These are phyloP conservation scores for Siderastrea siderea DNA, from an alignment of 92 coral and sea anemone species.

Conservation along the genomic window DNA sequence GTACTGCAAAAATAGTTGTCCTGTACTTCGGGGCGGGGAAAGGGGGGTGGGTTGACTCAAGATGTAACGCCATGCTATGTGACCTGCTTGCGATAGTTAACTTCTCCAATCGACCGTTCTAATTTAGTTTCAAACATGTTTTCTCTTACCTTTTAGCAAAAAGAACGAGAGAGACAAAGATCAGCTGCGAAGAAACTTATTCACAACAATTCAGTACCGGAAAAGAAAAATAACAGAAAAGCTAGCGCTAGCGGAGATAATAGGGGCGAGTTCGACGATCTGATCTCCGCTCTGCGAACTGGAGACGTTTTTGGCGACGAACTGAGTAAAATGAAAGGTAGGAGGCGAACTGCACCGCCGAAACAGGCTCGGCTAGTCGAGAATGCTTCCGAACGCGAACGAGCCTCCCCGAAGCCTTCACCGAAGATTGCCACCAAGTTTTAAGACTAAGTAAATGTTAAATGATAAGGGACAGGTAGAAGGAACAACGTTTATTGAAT, in stretches of 20 bases:
- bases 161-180: slow-evolving; percentile 97
- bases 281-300: slow-evolving; percentile 97
- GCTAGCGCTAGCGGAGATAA: slow-evolving; percentile 64
- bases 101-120: background rate
- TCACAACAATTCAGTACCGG: slow-evolving; percentile 56
- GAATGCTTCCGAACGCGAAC: slow-evolving; percentile 84
- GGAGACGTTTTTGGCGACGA: slow-evolving; percentile 99
- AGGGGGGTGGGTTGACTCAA: no score
- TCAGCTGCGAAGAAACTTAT: slow-evolving; percentile 90
- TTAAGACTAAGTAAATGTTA: background rate
- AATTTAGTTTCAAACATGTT: background rate
- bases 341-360: slow-evolving; percentile 83
- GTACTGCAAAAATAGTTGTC: no score
- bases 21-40: no score
- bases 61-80: no score
- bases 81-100: no score
- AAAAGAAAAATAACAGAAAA: slow-evolving; percentile 56
- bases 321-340: slow-evolving; percentile 94
- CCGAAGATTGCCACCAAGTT: slow-evolving; percentile 30
- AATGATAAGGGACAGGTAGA: background rate
- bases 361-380: slow-evolving; percentile 75
- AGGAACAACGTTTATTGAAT: no score
- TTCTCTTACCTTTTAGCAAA: slow-evolving; percentile 66
- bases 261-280: slow-evolving; percentile 98
- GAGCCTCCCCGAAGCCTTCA: slow-evolving; percentile 70